Evolutionary conservation across 1,140 invertebrate genomes (phyloP), one percentile per base, ranked within the genome.

Genomic region (Physella acuta): DNA sequence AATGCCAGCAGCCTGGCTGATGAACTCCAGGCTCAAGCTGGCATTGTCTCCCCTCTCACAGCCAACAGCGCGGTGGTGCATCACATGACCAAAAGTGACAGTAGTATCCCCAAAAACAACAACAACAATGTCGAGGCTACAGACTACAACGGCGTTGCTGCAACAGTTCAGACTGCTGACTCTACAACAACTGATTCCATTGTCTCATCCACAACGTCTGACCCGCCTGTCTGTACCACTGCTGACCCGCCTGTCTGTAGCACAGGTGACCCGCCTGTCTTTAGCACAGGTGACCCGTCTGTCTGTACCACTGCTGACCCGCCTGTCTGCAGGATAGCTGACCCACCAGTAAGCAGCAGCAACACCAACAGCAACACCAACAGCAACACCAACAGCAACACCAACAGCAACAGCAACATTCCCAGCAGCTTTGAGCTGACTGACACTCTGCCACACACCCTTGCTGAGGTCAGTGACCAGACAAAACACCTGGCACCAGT

Each of bases 81-180:
- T 20, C 8, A 44, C 8, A 20, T 8, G 8, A 20, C 20, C 8
- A 44, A 44, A 44, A 5, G 24, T 61, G 58, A 34, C 33, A 26
- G 36, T 39, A 61, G 16, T 61, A 44, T 61, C 37, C 20, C 3
- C 59, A 61, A 61, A 24, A 30, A 56, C 33, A 66, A 37, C n/a
- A 66, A 37, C 24, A 66, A 66, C 52, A 56, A 66, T 24, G 33
- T n/a, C 30, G 34, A 66, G 5, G 24, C 63, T 2, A 51, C 63
- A 5, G 63, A 66, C 34, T 66, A 52, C 44, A 66, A 66, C 64
- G 52, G 36, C 55, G 56, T n/a, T 37, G 52, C 16, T 34, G 30
- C 33, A 2, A 33, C 62, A 51, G 49, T 37, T 26, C 30, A 30
- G 3, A 28, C 52, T 36, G 30, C 62, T 52, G 39, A 49, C 36